Evolutionary conservation across 2,113 vertebrate species (phyloP).

Genomic region (Chelonoidis abingdonii): DNA sequence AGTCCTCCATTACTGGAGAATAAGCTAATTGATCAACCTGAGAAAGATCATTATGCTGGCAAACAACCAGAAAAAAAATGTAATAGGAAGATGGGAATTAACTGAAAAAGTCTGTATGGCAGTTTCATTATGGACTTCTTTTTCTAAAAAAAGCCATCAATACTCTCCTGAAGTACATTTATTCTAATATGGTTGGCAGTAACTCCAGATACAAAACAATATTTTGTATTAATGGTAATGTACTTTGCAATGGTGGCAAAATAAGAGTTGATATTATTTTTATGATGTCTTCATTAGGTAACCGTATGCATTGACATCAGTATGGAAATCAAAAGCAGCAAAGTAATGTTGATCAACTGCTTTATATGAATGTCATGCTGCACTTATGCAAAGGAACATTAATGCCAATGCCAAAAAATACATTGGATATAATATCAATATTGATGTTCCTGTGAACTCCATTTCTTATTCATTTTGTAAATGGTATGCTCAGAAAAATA

Average conservation of each 20-base stretch:
- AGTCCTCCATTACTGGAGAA: neutral
- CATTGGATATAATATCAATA: slow-evolving; percentile 29
- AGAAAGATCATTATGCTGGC: neutral
- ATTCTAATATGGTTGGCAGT: neutral
- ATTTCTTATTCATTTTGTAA: slow-evolving; percentile 21
- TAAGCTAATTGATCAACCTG: slow-evolving; percentile 15
- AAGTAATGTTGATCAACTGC: slow-evolving; percentile 32
- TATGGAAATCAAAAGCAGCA: slow-evolving; percentile 48
- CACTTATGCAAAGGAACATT: slow-evolving; percentile 44
- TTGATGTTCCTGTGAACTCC: slow-evolving; percentile 31
- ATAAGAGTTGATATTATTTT: slow-evolving; percentile 28
- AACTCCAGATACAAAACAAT: slow-evolving; percentile 33
- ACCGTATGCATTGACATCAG: neutral
- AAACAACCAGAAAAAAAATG: slow-evolving; percentile 27
- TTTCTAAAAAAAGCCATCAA: neutral
- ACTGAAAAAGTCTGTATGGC: neutral
- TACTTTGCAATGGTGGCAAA: neutral
- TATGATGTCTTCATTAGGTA: slow-evolving; percentile 32
- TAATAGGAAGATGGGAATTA: neutral
- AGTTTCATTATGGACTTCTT: neutral
- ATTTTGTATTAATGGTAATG: neutral
- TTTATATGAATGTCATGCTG: slow-evolving; percentile 48
- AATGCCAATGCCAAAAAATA: slow-evolving; percentile 40
- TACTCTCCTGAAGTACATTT: slow-evolving; percentile 16
- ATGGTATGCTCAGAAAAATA: slow-evolving; percentile 45